A percentile compares a stretch with the other conserved stretches of the same genome.
These are phyloP conservation scores for Manis javanica DNA, from an alignment of 2,797 vertebrate species.

Conservation along the genomic window DNA sequence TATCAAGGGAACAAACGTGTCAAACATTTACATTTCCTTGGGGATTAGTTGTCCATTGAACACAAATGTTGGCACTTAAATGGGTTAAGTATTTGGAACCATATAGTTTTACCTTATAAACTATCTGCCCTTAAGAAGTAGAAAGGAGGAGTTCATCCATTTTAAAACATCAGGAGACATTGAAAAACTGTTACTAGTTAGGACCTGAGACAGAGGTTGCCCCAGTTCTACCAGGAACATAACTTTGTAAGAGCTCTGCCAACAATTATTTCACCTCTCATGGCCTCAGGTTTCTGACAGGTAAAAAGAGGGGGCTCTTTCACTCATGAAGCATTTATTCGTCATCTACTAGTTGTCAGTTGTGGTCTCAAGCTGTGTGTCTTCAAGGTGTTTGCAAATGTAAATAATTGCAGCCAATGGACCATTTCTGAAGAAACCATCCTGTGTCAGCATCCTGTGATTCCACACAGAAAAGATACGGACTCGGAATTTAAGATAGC, in stretches of 20 bases:
- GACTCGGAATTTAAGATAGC: neutral
- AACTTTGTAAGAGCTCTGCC: neutral
- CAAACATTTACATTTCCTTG: neutral
- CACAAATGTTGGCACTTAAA: neutral
- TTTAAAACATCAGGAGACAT: neutral
- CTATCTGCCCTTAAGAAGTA: neutral
- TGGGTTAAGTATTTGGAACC: neutral
- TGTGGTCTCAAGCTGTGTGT: neutral
- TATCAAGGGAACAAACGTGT: neutral
- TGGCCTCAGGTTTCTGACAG: neutral
- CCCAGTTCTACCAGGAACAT: neutral
- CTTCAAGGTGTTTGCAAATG: neutral
- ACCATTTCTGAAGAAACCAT: neutral
- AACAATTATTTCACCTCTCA: neutral
- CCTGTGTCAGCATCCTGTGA: neutral
- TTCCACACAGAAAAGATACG: neutral
- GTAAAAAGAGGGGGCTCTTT: neutral
- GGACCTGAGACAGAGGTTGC: neutral
- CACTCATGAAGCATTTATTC: neutral
- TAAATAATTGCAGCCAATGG: neutral
- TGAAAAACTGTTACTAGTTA: neutral
- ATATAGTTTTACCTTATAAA: neutral
- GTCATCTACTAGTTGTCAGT: neutral
- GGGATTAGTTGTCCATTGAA: neutral
- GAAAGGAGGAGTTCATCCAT: neutral